Evolutionary conservation across 2,113 vertebrate genomes (phyloP).

Genomic region (Lathamus discolor): DNA sequence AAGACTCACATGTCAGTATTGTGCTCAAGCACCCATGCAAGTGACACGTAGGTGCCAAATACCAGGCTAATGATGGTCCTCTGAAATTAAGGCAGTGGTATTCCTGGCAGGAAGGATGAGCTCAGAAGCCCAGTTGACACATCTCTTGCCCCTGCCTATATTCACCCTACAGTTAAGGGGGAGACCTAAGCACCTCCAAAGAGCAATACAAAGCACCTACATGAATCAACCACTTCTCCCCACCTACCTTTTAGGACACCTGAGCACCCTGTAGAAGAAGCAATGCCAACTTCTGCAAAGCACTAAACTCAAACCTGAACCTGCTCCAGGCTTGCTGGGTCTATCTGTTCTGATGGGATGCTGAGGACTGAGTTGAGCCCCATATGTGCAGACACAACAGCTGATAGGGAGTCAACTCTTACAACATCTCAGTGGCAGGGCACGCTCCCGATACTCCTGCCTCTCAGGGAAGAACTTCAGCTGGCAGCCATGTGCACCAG

Average conservation of each 20-base stretch:
- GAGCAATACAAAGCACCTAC: not conserved
- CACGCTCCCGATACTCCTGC: not conserved
- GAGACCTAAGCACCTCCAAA: not conserved
- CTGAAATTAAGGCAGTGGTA: not conserved
- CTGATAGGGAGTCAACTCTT: not conserved
- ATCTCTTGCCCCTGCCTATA: not conserved
- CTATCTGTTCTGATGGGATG: not conserved
- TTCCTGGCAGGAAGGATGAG: not conserved
- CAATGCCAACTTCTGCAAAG: not conserved
- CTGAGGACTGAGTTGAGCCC: not conserved
- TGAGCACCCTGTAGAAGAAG: not conserved
- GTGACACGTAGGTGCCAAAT: not conserved
- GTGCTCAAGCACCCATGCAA: not conserved
- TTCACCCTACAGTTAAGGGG: not conserved
- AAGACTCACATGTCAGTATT: not conserved
- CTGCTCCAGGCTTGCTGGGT: not conserved
- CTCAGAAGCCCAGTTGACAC: not conserved
- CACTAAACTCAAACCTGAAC: not conserved
- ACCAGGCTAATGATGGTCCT: not conserved
- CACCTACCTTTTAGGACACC: not conserved
- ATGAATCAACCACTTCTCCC: not conserved
- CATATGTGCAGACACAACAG: not conserved
- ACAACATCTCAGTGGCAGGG: not conserved
- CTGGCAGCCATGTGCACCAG: not conserved
- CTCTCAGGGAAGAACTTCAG: not conserved